These are phyloP conservation scores for Phymatocera aterrima DNA, from an alignment of 2,888 invertebrate species.

Conservation along the genomic window DNA sequence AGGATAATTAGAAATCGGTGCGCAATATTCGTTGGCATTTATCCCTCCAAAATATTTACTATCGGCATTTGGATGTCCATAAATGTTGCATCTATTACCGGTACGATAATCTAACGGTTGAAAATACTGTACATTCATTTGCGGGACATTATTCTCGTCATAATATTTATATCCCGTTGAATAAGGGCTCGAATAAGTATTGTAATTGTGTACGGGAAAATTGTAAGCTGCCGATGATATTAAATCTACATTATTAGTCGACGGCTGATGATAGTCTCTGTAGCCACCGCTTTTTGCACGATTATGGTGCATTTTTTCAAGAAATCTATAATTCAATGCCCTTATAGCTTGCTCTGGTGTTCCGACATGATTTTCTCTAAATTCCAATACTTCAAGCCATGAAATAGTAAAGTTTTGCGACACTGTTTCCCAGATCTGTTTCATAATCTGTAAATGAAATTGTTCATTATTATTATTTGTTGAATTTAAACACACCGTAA, in stretches of 20 bases:
- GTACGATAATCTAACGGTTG: constrained; percentile 35
- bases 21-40: constrained; percentile 72
- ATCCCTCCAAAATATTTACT: constrained; percentile 33
- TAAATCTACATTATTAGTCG: constrained; percentile 55
- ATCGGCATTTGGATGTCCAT: constrained; percentile 54
- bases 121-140: constrained; percentile 33
- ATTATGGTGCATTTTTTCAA: constrained; percentile 73
- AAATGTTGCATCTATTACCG: constrained; percentile 48
- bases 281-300: constrained; percentile 59
- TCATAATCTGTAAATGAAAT: constrained; percentile 80
- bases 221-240: constrained; percentile 64
- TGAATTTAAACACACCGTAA: background rate
- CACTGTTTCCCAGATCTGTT: constrained; percentile 85
- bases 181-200: constrained; percentile 56
- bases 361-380: constrained; percentile 78
- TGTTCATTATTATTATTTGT: background rate
- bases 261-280: constrained; percentile 59
- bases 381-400: constrained; percentile 84
- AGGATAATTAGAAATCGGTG: constrained; percentile 64
- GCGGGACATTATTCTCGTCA: constrained; percentile 49
- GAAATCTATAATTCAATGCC: constrained; percentile 74
- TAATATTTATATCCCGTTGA: constrained; percentile 58
- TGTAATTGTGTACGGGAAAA: constrained; percentile 59
- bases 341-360: constrained; percentile 77
- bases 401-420: constrained; percentile 76